Evolutionary conservation across 2,113 vertebrate genomes (phyloP).

Genomic region (Macrotis lagotis): DNA sequence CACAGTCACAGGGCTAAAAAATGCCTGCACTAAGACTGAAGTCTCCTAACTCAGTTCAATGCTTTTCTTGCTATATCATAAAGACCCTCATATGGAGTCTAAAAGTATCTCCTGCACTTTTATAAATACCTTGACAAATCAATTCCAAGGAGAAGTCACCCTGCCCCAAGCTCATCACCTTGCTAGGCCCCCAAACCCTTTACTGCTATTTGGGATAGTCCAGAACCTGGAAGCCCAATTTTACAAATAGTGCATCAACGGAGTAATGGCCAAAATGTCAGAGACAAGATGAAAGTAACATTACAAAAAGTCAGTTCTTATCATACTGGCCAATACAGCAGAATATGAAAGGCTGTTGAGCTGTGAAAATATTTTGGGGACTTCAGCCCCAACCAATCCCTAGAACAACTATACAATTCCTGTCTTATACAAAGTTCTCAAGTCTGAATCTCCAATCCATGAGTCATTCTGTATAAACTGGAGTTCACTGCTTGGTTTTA

Average conservation of each 20-base stretch:
- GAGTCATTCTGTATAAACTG: background rate
- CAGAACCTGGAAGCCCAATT: background rate
- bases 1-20: constrained; percentile 4
- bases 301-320: background rate
- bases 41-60: background rate
- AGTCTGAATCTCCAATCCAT: background rate
- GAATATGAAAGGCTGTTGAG: background rate
- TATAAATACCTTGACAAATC: constrained; percentile 19
- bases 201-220: background rate
- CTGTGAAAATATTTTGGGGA: constrained; percentile 29
- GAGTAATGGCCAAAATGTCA: background rate
- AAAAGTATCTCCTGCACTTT: constrained; percentile 8
- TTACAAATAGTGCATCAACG: background rate
- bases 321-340: background rate
- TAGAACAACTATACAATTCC: background rate
- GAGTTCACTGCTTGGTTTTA: background rate
- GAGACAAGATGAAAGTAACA: background rate
- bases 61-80: background rate
- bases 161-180: background rate
- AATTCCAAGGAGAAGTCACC: constrained; percentile 24
- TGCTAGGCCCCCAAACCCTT: background rate
- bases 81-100: background rate
- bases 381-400: background rate
- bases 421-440: background rate
- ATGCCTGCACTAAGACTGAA: background rate